Evolutionary conservation across 2,888 invertebrate genomes (phyloP), one percentile per base, ranked within the genome.

Genomic region (Chalcosyrphus nemorum): DNA sequence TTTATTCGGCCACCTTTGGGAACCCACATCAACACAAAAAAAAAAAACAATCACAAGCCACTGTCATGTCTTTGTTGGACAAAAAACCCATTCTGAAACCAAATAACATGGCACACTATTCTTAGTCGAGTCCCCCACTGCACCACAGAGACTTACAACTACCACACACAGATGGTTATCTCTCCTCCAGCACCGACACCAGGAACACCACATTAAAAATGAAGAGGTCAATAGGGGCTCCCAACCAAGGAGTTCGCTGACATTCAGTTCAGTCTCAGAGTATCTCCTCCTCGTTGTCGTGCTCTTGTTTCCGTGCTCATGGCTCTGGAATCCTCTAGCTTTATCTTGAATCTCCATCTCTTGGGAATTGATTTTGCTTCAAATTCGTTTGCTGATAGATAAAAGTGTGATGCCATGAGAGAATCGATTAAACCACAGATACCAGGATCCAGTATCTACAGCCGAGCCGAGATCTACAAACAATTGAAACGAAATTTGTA

Each of bases 401-500:
- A 84, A 80, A 74, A 84, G 80, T 84, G 84, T 80, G 77, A 77
- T 82, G 72, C 66, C 61, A n/a, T n/a, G n/a, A 41, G 29, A 32
- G 61, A 68, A 72, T 66, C 77, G 82, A 82, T 82, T 77, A 61
- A 68, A 65, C 81, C 65, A 52, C 57, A 61, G 65, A 9, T 54
- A 15, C 54, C 11, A 41, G 56, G 41, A 59, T 24, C 9, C 45
- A 19, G 32, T 32, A 47, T 24, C 57, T n/a, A n/a, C n/a, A n/a
- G 32, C 57, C 21, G 24, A 21, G 17, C 57, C 24, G 24, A 21
- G 17, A n/a, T 57, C 5, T 41, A 68, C 47, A 71, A n/a, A 82
- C 84, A 84, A 84, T 84, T 70, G 84, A 80, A 74, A 80, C 80
- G 63, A 84, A 84, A 84, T 84, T 84, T 84, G 84, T 84, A 50